A percentile compares a stretch with the other conserved stretches of the same genome.
These are phyloP conservation scores for Exephanes ischioxanthus DNA, from an alignment of 2,888 invertebrate genomes.

Conservation along the genomic window DNA sequence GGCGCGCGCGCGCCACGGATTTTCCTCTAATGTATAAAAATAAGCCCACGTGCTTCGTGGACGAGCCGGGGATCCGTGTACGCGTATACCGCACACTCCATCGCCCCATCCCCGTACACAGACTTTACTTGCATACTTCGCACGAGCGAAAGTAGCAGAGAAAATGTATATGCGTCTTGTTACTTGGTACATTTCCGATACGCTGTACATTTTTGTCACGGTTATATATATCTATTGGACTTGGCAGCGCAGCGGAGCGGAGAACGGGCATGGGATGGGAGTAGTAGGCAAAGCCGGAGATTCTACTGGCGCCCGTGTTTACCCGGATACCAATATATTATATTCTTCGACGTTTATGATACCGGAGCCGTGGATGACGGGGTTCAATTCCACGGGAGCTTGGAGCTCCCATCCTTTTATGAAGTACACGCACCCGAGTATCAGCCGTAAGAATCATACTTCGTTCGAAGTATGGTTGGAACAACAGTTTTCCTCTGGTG, in stretches of 20 bases:
- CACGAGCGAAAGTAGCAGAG: background rate
- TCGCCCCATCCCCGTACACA: background rate
- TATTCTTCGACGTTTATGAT: slow-evolving; percentile 47
- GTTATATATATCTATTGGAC: slow-evolving; percentile 2
- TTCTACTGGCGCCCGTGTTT: slow-evolving; percentile 37
- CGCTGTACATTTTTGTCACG: slow-evolving; percentile 10
- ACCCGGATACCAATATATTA: slow-evolving; percentile 17
- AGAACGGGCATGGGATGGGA: background rate
- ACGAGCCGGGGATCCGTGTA: slow-evolving; percentile 46
- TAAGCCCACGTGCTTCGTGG: slow-evolving; percentile 43
- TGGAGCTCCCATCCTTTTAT: background rate
- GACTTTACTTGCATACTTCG: background rate
- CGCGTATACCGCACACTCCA: background rate
- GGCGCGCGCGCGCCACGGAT: slow-evolving; percentile 42
- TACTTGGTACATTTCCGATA: slow-evolving; percentile 30
- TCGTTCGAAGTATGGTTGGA: background rate
- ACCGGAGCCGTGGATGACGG: slow-evolving; percentile 15
- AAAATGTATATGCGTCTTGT: background rate
- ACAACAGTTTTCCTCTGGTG: background rate
- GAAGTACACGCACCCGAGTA: background rate
- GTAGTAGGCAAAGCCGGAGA: slow-evolving; percentile 14
- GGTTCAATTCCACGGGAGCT: slow-evolving; percentile 24
- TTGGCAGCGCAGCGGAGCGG: slow-evolving; percentile 29
- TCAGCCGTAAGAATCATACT: background rate
- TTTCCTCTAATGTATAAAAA: slow-evolving; percentile 65